Evolutionary conservation across 2,888 invertebrate species (phyloP), one percentile per base, ranked within the genome.

Genomic region (Tetranychus piercei): DNA sequence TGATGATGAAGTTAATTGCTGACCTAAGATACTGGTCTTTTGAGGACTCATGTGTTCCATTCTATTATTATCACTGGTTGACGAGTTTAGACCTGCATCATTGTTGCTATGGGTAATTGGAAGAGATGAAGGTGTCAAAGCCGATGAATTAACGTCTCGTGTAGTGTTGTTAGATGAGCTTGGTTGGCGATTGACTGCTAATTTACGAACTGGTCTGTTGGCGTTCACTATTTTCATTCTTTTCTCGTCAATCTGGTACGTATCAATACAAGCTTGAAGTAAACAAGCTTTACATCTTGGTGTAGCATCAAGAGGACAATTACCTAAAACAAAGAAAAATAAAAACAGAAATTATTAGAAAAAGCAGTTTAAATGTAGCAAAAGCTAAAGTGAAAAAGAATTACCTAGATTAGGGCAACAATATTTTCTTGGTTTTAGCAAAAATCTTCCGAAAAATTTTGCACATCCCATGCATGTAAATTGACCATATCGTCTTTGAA

Each of bases 391-490:
- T 20, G 69, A 22, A 22, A 22, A 22, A 22, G 22, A 69, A 18
- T 69, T 23, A 69, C 69, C 69, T 22, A 73, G 55, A 72, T 74
- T 73, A 34, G 75, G 69, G 69, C 76, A 76, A 45, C n/a, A 69
- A 44, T 73, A 76, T 70, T 75, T 73, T 64, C 70, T 44, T 4
- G 76, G 76, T 67, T 76, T 76, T 18, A 73, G 34, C 15, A 73
- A 65, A 71, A 76, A 76, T 55, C 76, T 64, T 34, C 75, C 76
- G 64, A 76, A 76, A 73, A 76, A 76, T 44, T 76, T 75, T 22
- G 76, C 76, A 73, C 73, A 73, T 64, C 73, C 73, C 73, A 73
- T 73, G 23, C 73, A 73, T 22, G 76, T 76, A 45, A 76, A 76
- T 34, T 76, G 76, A 64, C 76, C 76, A 67, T 76, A 76, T 15